Conservation (phyloP, 2,113 vertebrate species). For the Coptodon bakossiorum region DNA sequence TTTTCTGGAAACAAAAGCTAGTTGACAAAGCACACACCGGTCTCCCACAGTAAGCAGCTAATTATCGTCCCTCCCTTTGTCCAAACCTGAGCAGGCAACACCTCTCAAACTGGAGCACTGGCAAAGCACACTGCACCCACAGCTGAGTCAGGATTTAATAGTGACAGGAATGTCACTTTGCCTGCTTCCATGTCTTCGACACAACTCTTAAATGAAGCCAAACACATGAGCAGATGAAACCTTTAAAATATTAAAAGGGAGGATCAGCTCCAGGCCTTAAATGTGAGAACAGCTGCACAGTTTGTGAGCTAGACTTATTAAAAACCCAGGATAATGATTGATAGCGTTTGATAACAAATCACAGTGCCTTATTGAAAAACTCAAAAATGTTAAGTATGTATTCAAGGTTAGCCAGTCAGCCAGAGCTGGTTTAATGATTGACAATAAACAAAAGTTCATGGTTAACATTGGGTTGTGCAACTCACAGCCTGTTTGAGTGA, state of each 20-base stretch:
- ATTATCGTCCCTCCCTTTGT: constrained; percentile 30
- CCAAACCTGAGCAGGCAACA: constrained; percentile 23
- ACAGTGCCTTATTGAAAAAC: neutral
- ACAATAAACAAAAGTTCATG: constrained; percentile 41
- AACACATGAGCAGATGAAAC: neutral
- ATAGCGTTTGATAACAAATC: neutral
- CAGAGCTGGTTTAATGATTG: constrained; percentile 59
- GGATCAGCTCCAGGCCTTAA: neutral
- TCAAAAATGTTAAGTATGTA: constrained; percentile 23
- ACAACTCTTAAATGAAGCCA: neutral
- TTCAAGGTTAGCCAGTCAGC: constrained; percentile 10
- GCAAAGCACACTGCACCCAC: constrained; percentile 32
- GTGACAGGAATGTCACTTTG: constrained; percentile 65
- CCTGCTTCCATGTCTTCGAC: constrained; percentile 30
- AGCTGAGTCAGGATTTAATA: constrained; percentile 44
- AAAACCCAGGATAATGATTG: neutral
- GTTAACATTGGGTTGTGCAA: constrained; percentile 38
- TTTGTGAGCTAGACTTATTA: neutral
- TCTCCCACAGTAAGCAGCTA: neutral
- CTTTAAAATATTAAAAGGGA: neutral
- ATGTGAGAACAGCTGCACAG: neutral
- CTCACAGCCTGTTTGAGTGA: neutral
- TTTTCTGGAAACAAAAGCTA: constrained; percentile 22
- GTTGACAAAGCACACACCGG: neutral
- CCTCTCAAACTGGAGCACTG: constrained; percentile 6